A percentile compares a stretch with the other conserved stretches of the same genome.
Conservation (phyloP, 2,888 invertebrate species). For the Laothoe populi region DNA sequence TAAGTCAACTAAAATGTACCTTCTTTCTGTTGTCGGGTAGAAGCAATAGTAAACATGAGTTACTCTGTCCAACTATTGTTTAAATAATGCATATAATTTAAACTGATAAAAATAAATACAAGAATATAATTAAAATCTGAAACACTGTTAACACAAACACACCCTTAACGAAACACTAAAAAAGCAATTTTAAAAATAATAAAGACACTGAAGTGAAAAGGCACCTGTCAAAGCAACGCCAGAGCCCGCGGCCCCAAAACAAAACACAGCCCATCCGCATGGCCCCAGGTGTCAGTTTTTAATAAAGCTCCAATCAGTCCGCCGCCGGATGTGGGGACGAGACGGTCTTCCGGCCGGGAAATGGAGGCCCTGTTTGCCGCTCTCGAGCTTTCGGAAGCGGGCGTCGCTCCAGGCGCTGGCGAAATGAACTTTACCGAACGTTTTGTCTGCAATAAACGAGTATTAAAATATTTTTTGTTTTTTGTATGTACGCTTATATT, state of each 20-base stretch:
- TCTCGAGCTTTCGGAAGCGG: slow-evolving; percentile 54
- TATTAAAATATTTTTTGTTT: slow-evolving; percentile 51
- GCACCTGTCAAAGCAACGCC: slow-evolving; percentile 43
- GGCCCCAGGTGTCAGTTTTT: slow-evolving; percentile 83
- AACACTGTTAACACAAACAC: too few species aligned
- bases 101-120: too few species aligned
- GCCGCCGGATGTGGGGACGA: slow-evolving; percentile 72
- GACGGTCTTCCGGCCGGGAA: slow-evolving; percentile 76
- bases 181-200: slow-evolving; percentile 19
- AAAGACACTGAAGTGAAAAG: slow-evolving; percentile 34
- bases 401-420: slow-evolving; percentile 59
- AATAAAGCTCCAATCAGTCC: slow-evolving; percentile 83
- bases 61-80: too few species aligned
- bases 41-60: too few species aligned
- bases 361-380: slow-evolving; percentile 77
- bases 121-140: too few species aligned
- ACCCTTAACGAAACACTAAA: background rate
- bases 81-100: too few species aligned
- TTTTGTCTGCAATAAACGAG: slow-evolving; percentile 46
- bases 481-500: slow-evolving; percentile 44
- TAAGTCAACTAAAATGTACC: too few species aligned
- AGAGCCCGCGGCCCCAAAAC: slow-evolving; percentile 25
- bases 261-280: slow-evolving; percentile 44
- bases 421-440: slow-evolving; percentile 54
- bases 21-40: too few species aligned